Evolutionary conservation across 1,140 invertebrate species (phyloP).

Genomic region (Hylaeus anthracinus): DNA sequence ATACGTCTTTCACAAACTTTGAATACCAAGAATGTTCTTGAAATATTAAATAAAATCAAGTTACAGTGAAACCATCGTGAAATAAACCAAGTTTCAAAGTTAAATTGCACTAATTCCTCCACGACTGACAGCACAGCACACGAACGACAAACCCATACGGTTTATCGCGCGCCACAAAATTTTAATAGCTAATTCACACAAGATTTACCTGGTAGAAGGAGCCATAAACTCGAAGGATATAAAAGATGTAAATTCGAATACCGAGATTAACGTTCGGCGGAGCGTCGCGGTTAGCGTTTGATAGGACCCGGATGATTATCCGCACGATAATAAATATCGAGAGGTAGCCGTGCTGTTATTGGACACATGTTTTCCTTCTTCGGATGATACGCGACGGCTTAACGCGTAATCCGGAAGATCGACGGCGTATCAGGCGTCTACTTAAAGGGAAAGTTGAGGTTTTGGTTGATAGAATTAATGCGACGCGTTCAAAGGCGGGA

Average conservation of each 20-base stretch:
- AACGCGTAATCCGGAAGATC: slow-evolving; percentile 22
- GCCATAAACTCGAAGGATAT: slow-evolving; percentile 12
- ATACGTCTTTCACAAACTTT: no score
- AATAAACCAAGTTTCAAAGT: no score
- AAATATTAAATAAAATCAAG: not conserved
- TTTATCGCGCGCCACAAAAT: not conserved
- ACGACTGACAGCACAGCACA: no score
- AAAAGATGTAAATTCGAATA: slow-evolving; percentile 38
- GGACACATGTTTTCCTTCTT: slow-evolving; percentile 23
- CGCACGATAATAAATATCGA: slow-evolving; percentile 16
- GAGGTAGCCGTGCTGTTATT: not conserved
- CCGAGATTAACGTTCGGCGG: not conserved
- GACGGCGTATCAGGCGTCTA: slow-evolving; percentile 7
- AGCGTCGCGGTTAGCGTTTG: not conserved
- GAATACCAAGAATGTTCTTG: no score
- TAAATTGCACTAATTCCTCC: no score
- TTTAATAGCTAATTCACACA: slow-evolving; percentile 24
- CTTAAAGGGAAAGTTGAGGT: slow-evolving; percentile 30
- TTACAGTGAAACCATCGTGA: no score
- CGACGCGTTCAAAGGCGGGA: slow-evolving; percentile 8
- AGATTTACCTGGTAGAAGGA: not conserved
- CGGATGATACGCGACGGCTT: not conserved
- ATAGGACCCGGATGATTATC: not conserved
- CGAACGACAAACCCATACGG: no score
- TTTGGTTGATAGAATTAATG: slow-evolving; percentile 25